Evolutionary conservation across 1,140 invertebrate genomes (phyloP).

Genomic region (Colletes latitarsis): DNA sequence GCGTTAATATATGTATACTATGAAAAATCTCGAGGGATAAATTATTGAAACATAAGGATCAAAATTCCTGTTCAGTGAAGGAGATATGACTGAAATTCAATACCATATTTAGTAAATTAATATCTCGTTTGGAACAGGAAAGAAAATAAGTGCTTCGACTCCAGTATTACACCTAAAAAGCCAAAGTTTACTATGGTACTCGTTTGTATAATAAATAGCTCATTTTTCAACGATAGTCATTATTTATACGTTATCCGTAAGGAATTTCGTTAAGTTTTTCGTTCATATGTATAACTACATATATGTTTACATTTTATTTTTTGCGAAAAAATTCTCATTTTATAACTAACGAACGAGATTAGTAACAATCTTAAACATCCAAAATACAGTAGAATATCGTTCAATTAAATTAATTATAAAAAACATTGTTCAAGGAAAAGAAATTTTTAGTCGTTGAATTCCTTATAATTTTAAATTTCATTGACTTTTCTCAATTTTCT

Average conservation of each 20-base stretch:
- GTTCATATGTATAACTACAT: neutral
- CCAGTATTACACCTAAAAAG: neutral
- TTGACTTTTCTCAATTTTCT: too few relatives aligned
- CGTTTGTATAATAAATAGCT: constrained; percentile 13
- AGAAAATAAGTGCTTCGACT: neutral
- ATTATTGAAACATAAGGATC: neutral
- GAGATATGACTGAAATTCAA: constrained; percentile 26
- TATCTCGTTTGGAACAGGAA: neutral
- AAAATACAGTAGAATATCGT: neutral
- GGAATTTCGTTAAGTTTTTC: neutral
- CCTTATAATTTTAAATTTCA: too few relatives aligned
- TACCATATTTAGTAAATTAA: constrained; percentile 22
- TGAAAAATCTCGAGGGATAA: neutral
- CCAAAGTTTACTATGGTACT: constrained; percentile 15
- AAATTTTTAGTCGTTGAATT: neutral
- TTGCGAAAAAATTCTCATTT: neutral
- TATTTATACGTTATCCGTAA: neutral
- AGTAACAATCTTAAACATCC: neutral
- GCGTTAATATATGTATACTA: neutral
- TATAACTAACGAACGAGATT: neutral
- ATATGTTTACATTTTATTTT: neutral
- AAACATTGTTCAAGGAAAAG: neutral
- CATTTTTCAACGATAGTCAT: neutral
- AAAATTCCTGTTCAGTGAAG: neutral
- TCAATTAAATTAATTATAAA: neutral